Evolutionary conservation across 1,140 invertebrate genomes (phyloP).

Genomic region (Melitaea cinxia): DNA sequence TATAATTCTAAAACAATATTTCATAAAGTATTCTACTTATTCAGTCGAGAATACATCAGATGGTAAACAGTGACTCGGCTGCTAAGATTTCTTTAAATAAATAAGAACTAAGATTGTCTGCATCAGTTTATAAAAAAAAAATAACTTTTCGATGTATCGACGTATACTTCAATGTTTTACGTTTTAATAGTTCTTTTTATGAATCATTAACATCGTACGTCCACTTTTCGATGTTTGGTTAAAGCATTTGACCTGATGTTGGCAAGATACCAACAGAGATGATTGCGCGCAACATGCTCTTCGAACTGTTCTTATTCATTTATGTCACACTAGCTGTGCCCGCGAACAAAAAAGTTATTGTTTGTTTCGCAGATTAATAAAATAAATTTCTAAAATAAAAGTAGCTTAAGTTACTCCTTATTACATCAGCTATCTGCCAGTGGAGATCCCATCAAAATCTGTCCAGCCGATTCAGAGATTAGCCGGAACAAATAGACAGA

Average conservation of each 20-base stretch:
- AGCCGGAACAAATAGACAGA: no score
- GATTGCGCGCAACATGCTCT: slow-evolving; percentile 12
- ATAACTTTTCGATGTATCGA: no score
- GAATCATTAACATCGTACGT: slow-evolving; percentile 4
- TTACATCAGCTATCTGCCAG: no score
- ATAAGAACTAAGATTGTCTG: neutral
- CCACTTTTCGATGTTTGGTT: slow-evolving; percentile 16
- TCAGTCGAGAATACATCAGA: neutral
- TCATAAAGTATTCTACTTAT: neutral
- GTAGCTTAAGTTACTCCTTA: no score
- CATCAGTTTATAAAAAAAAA: neutral
- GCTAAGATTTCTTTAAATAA: neutral
- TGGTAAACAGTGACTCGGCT: neutral
- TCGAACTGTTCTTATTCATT: slow-evolving; percentile 4
- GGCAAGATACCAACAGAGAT: slow-evolving; percentile 7
- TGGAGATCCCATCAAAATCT: no score
- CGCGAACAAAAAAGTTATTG: no score
- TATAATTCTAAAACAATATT: neutral
- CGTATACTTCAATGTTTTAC: neutral
- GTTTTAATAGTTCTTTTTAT: slow-evolving; percentile 6
- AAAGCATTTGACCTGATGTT: slow-evolving; percentile 13
- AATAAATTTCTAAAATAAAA: no score
- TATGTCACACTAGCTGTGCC: neutral
- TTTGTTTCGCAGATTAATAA: no score
- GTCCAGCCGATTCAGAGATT: no score